A percentile compares a stretch with the other conserved stretches of the same genome.
Evolutionary conservation across 2,888 invertebrate genomes (phyloP).

Genomic region (Marasmarcha lunaedactyla): DNA sequence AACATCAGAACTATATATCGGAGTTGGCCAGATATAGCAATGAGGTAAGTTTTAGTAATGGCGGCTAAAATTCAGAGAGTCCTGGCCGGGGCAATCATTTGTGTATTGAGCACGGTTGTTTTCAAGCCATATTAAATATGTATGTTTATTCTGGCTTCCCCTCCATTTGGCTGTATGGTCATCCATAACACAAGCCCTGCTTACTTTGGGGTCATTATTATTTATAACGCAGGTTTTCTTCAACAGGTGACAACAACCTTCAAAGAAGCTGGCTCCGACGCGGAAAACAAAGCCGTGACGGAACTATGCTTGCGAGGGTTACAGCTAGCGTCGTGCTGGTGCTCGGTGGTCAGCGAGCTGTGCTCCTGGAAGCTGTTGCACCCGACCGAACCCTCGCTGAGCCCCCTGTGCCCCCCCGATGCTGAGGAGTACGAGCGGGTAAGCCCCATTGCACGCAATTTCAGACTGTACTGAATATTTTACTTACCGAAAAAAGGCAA

Average conservation of each 20-base stretch:
- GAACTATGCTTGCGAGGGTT: constrained; percentile 93
- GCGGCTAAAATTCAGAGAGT: too few species aligned
- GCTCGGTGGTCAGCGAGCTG: constrained; percentile 93
- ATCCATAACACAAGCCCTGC: too few species aligned
- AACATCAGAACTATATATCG: constrained; percentile 97
- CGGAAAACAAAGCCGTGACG: constrained; percentile 90
- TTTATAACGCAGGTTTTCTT: too few species aligned
- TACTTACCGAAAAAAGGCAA: too few species aligned
- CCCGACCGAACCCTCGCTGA: constrained; percentile 97
- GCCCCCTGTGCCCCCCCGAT: constrained; percentile 93
- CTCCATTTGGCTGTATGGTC: not conserved
- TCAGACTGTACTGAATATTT: not conserved
- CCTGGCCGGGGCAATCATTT: too few species aligned
- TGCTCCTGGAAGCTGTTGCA: constrained; percentile 98
- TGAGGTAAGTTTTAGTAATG: constrained; percentile 74
- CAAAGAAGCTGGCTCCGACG: constrained; percentile 91
- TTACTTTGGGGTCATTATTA: too few species aligned
- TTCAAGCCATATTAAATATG: too few species aligned
- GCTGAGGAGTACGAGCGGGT: constrained; percentile 98
- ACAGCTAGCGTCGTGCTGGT: constrained; percentile 96
- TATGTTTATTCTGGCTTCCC: too few species aligned
- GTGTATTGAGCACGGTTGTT: too few species aligned
- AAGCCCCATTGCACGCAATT: too few species aligned
- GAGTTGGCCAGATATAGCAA: constrained; percentile 93
- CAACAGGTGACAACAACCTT: constrained; percentile 88